A percentile compares a stretch with the other conserved stretches of the same genome.
Conservation (phyloP, 2,797 vertebrate species). For the Balearica regulorum region DNA sequence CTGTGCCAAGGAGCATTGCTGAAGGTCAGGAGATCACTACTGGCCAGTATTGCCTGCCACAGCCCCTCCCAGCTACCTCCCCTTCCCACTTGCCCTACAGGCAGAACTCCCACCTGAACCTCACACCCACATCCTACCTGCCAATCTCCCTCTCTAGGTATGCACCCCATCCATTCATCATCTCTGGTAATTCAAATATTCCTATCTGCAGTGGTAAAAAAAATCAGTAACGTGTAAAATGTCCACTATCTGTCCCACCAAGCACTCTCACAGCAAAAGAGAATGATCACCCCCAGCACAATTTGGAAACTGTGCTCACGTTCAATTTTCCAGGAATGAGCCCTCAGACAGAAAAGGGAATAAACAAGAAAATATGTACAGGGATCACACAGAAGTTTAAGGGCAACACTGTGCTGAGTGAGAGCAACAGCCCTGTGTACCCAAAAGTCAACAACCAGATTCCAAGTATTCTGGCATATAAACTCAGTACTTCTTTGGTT, state of each 20-base stretch:
- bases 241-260: background rate
- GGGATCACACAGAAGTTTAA: slow-evolving; percentile 26
- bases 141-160: background rate
- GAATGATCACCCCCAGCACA: slow-evolving; percentile 1
- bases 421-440: slow-evolving; percentile 39
- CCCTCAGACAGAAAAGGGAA: slow-evolving; percentile 19
- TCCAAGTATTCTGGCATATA: slow-evolving; percentile 63
- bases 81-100: background rate
- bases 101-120: background rate
- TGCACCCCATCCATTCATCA: background rate
- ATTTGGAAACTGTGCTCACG: background rate
- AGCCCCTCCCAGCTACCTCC: background rate
- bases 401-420: background rate
- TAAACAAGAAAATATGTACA: slow-evolving; percentile 58
- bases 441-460: slow-evolving; percentile 61
- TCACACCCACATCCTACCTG: background rate
- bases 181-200: background rate
- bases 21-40: background rate
- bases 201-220: background rate
- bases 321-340: slow-evolving; percentile 20
- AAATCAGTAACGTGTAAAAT: background rate
- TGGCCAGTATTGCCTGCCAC: background rate
- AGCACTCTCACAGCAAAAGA: background rate
- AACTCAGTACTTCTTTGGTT: slow-evolving; percentile 45
- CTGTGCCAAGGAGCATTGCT: background rate